Evolutionary conservation across 1,140 invertebrate species (phyloP), one percentile per base, ranked within the genome.

Genomic region (Bombus turneri): DNA sequence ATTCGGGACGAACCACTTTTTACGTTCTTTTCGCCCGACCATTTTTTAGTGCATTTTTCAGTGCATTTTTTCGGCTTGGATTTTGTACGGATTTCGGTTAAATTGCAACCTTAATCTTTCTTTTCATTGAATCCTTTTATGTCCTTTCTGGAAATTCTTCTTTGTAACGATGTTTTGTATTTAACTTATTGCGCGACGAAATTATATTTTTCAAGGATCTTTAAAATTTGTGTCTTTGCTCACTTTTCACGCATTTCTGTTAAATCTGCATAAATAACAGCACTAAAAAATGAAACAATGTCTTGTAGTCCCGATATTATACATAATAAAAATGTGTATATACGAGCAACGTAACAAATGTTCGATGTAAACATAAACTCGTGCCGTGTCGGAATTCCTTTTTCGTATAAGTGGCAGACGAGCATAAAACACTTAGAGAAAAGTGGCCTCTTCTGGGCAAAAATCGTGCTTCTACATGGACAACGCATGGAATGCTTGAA

Each of bases 401-500:
- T 41, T 43, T 75, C 73, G 25, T 31, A 4, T 57, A 74, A 74
- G 73, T 53, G 57, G 22, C 34, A 34, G 43, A 75, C 18, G 22
- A 34, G 73, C 8, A 34, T 57, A 37, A 75, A 75, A 22, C 43
- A 25, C 47, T 75, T 57, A 57, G 57, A 28, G 73, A 57, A 10
- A 41, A 57, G 73, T 75, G 73, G 73, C 22, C 34, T 9, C 47
- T 37, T 37, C 47, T 22, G 47, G 18, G 18, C 22, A 10, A 75
- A 75, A 75, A 75, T 75, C 73, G 31, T 6, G 73, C 57, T 75
- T 57, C 47, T 47, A 12, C 73, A 34, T 57, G 73, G 34, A 75
- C 43, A 37, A 75, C 47, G 73, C 34, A 22, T 57, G 12, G 31
- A 41, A 57, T 34, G 47, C 41, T 53, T 15, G 31, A 57, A 57